Base-by-base conservation (phyloP, 2,888 invertebrate genomes). In the Terebella lapidaria region DNA sequence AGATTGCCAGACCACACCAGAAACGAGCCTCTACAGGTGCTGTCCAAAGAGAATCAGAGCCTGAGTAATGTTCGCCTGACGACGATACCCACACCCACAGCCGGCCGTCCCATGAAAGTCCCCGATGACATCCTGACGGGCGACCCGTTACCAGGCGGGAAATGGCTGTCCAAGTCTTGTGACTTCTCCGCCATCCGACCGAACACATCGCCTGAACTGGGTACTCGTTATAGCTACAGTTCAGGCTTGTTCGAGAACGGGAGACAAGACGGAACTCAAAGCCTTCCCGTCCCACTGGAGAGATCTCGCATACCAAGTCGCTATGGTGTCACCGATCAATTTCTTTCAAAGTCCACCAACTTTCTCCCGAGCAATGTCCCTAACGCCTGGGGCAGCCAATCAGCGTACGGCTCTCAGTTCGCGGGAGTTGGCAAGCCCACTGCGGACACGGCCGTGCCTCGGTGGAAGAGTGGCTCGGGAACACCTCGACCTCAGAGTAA, bases 41-140 rank as follows among this genome's bases (percentile, higher is more conserved):
- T 78, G 72, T 77, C 77, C 1, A 56, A 62, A 5, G 71, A 73
- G 59, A 77, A 77, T 64, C 71, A 74, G 60, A 68, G 70, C 52
- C 65, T 78, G 45, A 67, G 67, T 22, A 72, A 62, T 22, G 66
- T 72, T 3, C 62, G 64, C 20, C 22, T 45, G 18, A 26, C 56
- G 3, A 46, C 60, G 25, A 45, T 45, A 2, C 56, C 55, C 1
- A 58, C 27, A 15, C 28, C 53, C 18, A 55, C 5, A 4, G 10
- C 42, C n/a, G 42, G 55, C 5, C 15, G 5, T 20, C 22, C 56
- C 18, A 10, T 5, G 10, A 55, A 5, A 49, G 62, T 55, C 47
- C 59, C 1, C 10, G 54, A 15, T 22, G 45, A 5, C 10, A 66
- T 20, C 54, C 59, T 2, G 56, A 54, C 29, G 2, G 26, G 5